Evolutionary conservation across 2,113 vertebrate genomes (phyloP).

Genomic region (Hipposideros armiger): DNA sequence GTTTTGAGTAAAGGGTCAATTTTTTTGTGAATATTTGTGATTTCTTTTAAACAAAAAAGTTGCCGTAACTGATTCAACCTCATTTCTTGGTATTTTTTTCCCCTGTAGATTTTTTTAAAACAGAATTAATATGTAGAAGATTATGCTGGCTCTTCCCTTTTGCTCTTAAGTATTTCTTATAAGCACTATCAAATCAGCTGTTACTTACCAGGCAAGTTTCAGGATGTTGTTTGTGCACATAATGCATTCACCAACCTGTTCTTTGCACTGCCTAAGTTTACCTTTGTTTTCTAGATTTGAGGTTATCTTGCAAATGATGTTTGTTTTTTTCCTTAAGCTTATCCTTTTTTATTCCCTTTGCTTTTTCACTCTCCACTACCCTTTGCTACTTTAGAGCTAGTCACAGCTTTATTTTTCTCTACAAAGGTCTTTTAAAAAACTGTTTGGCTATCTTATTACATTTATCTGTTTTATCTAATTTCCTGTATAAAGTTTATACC

Average conservation of each 20-base stretch:
- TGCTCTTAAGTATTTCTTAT: slow-evolving; percentile 74
- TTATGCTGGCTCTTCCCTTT: slow-evolving; percentile 75
- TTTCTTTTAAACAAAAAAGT: slow-evolving; percentile 60
- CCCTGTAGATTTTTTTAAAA: slow-evolving; percentile 73
- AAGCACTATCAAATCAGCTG: slow-evolving; percentile 77
- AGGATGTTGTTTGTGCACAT: slow-evolving; percentile 68
- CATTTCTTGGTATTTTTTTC: slow-evolving; percentile 70
- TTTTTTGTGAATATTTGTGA: slow-evolving; percentile 59
- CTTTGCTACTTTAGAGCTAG: slow-evolving; percentile 33
- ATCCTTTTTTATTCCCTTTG: slow-evolving; percentile 55
- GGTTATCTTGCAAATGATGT: slow-evolving; percentile 63
- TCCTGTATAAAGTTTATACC: slow-evolving; percentile 4
- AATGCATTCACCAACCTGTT: slow-evolving; percentile 67
- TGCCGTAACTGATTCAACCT: slow-evolving; percentile 70
- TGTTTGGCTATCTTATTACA: slow-evolving; percentile 13
- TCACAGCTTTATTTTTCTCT: slow-evolving; percentile 60
- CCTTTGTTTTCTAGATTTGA: slow-evolving; percentile 65
- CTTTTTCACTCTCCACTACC: slow-evolving; percentile 54
- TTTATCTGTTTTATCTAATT: slow-evolving; percentile 48
- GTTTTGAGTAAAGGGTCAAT: slow-evolving; percentile 57
- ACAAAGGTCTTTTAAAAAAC: slow-evolving; percentile 18
- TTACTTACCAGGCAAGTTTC: slow-evolving; percentile 72
- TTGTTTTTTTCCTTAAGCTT: slow-evolving; percentile 49
- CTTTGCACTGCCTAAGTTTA: slow-evolving; percentile 73
- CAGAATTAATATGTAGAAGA: slow-evolving; percentile 80